These are phyloP conservation scores for Origma solitaria DNA, from an alignment of 2,113 vertebrate species.

Conservation along the genomic window DNA sequence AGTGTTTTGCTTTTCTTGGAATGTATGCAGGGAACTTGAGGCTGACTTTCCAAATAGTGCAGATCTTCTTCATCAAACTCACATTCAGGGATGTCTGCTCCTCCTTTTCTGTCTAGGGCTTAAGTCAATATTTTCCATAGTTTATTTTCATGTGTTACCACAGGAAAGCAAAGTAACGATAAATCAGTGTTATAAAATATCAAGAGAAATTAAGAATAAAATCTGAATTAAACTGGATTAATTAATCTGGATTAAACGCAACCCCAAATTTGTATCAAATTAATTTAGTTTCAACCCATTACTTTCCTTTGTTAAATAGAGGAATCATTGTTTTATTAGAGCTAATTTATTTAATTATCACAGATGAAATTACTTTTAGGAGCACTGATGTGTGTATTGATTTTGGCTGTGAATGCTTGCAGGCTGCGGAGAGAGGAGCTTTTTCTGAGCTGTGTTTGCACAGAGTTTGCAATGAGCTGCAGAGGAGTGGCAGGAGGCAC, in stretches of 20 bases:
- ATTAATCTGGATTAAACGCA: not conserved
- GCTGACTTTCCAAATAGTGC: not conserved
- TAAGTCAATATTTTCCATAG: not conserved
- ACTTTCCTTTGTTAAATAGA: conserved; percentile 24
- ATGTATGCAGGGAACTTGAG: not conserved
- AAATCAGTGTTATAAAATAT: not conserved
- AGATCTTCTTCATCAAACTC: not conserved
- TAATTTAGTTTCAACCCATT: not conserved
- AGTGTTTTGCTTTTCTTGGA: not conserved
- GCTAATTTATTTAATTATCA: conserved; percentile 42
- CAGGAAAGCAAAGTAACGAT: not conserved
- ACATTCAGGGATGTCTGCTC: not conserved
- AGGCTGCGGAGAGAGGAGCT: conserved; percentile 8
- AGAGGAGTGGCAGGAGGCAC: not conserved
- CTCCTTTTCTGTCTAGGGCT: not conserved
- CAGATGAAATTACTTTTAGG: not conserved
- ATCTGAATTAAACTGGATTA: no score
- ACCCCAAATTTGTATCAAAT: not conserved
- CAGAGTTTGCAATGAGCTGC: not conserved
- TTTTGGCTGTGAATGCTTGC: conserved; percentile 3
- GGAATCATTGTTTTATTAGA: conserved; percentile 24
- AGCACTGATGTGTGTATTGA: conserved; percentile 2
- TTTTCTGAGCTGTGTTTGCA: not conserved
- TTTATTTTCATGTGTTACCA: not conserved
- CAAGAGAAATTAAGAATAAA: not conserved